phyloP scores from a whole-genome alignment of 2,888 invertebrate genomes.

The Cordilura impudica region DNA sequence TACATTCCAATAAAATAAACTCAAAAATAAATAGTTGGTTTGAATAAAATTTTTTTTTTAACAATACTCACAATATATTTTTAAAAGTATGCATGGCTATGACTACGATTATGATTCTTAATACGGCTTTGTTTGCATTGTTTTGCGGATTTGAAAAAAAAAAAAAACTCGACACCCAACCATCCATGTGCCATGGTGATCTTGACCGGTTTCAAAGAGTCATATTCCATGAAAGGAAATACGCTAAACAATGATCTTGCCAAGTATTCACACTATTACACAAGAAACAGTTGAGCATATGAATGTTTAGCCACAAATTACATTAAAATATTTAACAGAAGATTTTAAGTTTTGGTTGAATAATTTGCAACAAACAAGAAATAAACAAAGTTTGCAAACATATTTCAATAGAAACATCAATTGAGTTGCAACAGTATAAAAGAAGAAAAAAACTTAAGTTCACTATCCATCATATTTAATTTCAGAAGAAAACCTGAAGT shows the following conservation, averaged over 20 bases:
- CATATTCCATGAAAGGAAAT: constrained; percentile 55
- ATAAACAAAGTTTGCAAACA: neutral
- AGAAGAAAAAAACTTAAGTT: neutral
- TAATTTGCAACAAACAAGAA: neutral
- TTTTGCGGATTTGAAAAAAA: too few species aligned
- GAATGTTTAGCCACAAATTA: constrained; percentile 20
- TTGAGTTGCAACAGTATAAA: neutral
- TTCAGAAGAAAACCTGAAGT: too few species aligned
- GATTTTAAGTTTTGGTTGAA: neutral
- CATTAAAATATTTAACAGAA: neutral
- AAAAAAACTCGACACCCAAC: neutral
- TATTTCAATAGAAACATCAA: too few species aligned
- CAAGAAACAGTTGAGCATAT: constrained; percentile 28
- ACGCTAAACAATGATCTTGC: neutral
- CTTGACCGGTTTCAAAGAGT: constrained; percentile 57
- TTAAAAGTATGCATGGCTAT: neutral
- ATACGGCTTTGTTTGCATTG: too few species aligned
- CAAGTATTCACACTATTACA: constrained; percentile 3
- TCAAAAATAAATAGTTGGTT: neutral
- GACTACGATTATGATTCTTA: neutral
- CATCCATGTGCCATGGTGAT: constrained; percentile 33
- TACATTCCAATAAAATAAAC: constrained; percentile 8
- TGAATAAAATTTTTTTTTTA: neutral
- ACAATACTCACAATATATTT: too few species aligned
- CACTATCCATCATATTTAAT: too few species aligned